Evolutionary conservation across 2,888 invertebrate species (phyloP), one percentile per base, ranked within the genome.

Genomic region (Isotomurus palustris): DNA sequence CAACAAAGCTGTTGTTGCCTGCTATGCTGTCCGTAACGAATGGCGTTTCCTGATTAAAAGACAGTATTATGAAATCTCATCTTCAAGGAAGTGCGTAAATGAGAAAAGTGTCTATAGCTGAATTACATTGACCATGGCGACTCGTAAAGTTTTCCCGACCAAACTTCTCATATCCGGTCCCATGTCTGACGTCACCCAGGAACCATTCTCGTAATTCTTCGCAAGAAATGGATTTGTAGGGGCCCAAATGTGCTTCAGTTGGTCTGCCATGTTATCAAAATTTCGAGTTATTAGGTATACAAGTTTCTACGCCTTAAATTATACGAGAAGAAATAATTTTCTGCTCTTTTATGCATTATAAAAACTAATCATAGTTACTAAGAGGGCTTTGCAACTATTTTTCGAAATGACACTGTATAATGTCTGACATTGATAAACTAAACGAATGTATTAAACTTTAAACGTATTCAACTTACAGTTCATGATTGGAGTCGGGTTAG

Each of bases 1-100:
- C 91, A 1, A 71, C 51, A 19, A 69, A 53, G 19, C 48, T 59
- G 53, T 66, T 60, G 45, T 58, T 58, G 29, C 14, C 36, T 43
- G 24, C 50, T 17, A 43, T 19, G 12, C 47, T 53, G 12, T 57
- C 52, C 12, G 32, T 29, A 6, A 69, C 68, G 40, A 62, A 70
- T 3, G 70, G 70, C 1, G 66, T 56, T 53, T 70, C 68, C 70
- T 70, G 28, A n/a, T 6, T 36, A 24, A 14, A 6, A 25, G n/a
- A 10, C 14, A 12, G 28, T 41, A 52, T n/a, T n/a, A 48, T 2
- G 25, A 5, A 24, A 44, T 10, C 12, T 12, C 17, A 6, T 40
- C 5, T n/a, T 19, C 10, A 21, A 5, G 43, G 43, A n/a, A 14
- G 28, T 14, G 29, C 29, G 21, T 25, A 2, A n/a, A 53, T 10